phyloP scores from a whole-genome alignment of 2,888 invertebrate genomes.

The Alcis repandata region DNA sequence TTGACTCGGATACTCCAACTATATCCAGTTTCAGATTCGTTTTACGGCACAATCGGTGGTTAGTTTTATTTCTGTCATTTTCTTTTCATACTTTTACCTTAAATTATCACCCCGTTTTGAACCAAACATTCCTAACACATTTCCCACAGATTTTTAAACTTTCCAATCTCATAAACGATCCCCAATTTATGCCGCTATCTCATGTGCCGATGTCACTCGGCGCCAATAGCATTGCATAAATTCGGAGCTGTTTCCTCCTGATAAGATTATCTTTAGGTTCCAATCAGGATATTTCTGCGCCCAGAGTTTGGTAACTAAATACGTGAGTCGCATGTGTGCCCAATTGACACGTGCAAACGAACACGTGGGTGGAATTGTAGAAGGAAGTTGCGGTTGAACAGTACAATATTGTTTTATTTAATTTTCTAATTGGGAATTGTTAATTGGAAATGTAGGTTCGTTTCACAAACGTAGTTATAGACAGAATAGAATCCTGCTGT shows the following conservation, averaged over 20 bases:
- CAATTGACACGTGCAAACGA: conserved; percentile 73
- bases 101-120: not conserved
- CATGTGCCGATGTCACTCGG: conserved; percentile 28
- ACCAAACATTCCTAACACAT: not conserved
- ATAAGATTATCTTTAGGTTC: conserved; percentile 56
- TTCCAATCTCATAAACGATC: conserved; percentile 20
- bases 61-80: too few relatives aligned
- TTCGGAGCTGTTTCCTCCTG: conserved; percentile 34
- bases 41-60: too few relatives aligned
- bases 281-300: conserved; percentile 60
- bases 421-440: conserved; percentile 45
- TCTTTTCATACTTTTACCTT: not conserved
- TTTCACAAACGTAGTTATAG: not conserved
- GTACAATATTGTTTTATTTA: conserved; percentile 45
- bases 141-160: not conserved
- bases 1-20: too few relatives aligned
- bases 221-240: conserved; percentile 42
- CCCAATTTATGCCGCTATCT: conserved; percentile 33
- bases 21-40: too few relatives aligned
- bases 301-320: conserved; percentile 75
- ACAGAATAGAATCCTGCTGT: not conserved
- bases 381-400: conserved; percentile 45
- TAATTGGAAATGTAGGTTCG: too few relatives aligned
- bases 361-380: conserved; percentile 73
- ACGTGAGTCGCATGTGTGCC: conserved; percentile 76